Evolutionary conservation across 2,797 vertebrate species (phyloP).

Genomic region (Dendrocincla tyrannina): DNA sequence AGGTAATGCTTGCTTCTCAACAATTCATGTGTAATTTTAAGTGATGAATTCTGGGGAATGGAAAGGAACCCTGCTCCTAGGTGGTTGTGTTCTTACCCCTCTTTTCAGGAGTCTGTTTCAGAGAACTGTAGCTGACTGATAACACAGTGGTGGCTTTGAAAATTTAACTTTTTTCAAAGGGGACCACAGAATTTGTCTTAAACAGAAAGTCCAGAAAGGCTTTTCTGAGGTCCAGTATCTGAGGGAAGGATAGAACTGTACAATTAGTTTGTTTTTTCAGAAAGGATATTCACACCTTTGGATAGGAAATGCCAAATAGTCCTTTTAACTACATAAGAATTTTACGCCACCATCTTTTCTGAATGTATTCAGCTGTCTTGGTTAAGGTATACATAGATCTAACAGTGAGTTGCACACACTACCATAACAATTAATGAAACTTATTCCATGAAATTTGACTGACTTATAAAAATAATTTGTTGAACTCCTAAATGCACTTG

Average conservation of each 20-base stretch:
- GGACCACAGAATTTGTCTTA: background rate
- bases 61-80: background rate
- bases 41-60: background rate
- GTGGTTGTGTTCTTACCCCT: background rate
- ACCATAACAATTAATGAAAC: background rate
- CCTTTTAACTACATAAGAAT: background rate
- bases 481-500: background rate
- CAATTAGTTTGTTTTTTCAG: background rate
- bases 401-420: background rate
- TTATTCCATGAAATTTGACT: background rate
- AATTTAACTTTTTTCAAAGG: background rate
- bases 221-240: background rate
- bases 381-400: background rate
- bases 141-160: background rate
- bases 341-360: background rate
- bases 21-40: background rate
- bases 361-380: background rate
- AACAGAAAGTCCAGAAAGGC: background rate
- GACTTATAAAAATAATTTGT: background rate
- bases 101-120: background rate
- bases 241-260: background rate
- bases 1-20: background rate
- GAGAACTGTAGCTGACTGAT: background rate
- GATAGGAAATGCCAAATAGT: background rate
- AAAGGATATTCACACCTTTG: background rate